Base-by-base conservation (phyloP, 2,888 invertebrate genomes). In the Plusia festucae region DNA sequence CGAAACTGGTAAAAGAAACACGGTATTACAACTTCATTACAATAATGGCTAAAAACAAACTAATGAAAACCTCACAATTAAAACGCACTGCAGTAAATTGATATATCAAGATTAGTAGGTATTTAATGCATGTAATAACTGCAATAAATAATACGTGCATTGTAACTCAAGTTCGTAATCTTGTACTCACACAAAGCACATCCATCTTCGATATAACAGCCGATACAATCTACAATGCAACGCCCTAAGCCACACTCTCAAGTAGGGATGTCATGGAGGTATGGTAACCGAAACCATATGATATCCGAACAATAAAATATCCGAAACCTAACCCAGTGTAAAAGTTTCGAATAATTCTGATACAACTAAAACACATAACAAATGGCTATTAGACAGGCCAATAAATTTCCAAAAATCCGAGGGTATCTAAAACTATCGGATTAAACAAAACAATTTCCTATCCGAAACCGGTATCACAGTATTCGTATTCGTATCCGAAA, bases 391-490 rank as follows among this genome's bases (percentile, higher is more conserved):
- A 30, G 9, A 0, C 8, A 30, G 9, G 8, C 27, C 6, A 7
- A 8, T 30, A 30, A 6, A 30, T 30, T 30, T 9, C 30, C 1
- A 9, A 7, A 30, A 13, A 2, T 30, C 30, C 9, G 1, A 34
- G 2, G 1, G 34, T 34, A 34, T 34, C 34, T 13, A 13, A 34
- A 34, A 34, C 13, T 13, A 34, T 2, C 34, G 34, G 34, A 34
- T 34, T 13, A 11, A 53, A 52, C 56, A n/a, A 68, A 60, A 52
- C 55, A 56, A 9, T 7, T 27, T 8, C 30, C 58, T 44, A 53
- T 32, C 20, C 54, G 77, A 76, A 73, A 70, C 69, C n/a, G 30
- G 30, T n/a, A n/a, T 40, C 6, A n/a, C 5, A n/a, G n/a, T 6
- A n/a, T n/a, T 6, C 34, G 34, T 34, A 5, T 34, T 8, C 34